phyloP scores from a whole-genome alignment of 2,888 invertebrate genomes.

The Leucoptera coffeella region DNA sequence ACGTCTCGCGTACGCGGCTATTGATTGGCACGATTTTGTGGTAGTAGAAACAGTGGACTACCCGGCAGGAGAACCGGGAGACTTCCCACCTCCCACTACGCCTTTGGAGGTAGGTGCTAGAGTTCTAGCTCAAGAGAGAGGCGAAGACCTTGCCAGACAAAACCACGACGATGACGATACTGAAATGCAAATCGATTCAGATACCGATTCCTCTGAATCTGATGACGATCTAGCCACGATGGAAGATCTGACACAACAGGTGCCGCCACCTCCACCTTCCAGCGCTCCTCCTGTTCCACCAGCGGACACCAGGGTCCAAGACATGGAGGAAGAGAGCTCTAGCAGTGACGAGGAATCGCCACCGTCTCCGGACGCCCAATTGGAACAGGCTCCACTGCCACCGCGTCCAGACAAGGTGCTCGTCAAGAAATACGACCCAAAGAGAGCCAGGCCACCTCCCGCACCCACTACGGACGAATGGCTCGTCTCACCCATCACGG shows the following conservation, averaged over 20 bases:
- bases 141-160: conserved; percentile 56
- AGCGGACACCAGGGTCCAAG: conserved; percentile 66
- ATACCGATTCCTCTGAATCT: conserved; percentile 59
- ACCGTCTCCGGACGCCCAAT: conserved; percentile 21
- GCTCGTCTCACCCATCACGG: conserved; percentile 96
- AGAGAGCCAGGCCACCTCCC: conserved; percentile 53
- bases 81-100: conserved; percentile 95
- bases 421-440: conserved; percentile 97
- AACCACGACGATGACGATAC: conserved; percentile 62
- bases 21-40: conserved; percentile 99
- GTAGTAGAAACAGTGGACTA: conserved; percentile 99
- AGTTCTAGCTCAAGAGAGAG: conserved; percentile 74
- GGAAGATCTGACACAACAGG: conserved; percentile 55
- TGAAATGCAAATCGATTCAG: conserved; percentile 87
- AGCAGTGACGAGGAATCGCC: conserved; percentile 40
- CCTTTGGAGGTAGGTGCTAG: conserved; percentile 95
- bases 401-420: conserved; percentile 89
- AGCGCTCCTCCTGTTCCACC: too few species aligned
- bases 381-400: conserved; percentile 64
- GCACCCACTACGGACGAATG: conserved; percentile 70
- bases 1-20: conserved; percentile 91
- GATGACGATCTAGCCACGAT: conserved; percentile 55
- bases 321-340: conserved; percentile 87
- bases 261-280: conserved; percentile 19
- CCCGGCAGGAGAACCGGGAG: conserved; percentile 91